These are phyloP conservation scores for Pogonus chalceus DNA, from an alignment of 1,140 invertebrate genomes.

Conservation along the genomic window DNA sequence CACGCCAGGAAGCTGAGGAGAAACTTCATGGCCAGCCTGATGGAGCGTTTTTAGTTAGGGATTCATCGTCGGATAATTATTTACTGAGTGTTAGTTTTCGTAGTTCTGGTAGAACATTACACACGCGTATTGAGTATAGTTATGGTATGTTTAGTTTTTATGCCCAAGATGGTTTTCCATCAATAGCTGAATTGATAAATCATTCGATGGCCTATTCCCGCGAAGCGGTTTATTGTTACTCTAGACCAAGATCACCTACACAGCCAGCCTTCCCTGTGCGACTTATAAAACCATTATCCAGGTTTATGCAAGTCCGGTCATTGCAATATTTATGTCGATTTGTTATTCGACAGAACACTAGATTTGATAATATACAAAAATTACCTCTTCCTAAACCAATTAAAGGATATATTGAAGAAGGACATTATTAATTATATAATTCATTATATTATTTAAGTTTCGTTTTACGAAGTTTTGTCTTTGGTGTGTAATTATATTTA, in stretches of 20 bases:
- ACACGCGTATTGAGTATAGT: slow-evolving; percentile 56
- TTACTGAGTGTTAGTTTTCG: slow-evolving; percentile 62
- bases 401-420: slow-evolving; percentile 52
- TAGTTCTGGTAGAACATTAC: slow-evolving; percentile 60
- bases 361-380: slow-evolving; percentile 60
- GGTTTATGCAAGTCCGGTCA: slow-evolving; percentile 62
- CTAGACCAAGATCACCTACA: slow-evolving; percentile 43
- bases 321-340: slow-evolving; percentile 68
- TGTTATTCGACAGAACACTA: slow-evolving; percentile 61
- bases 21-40: slow-evolving; percentile 56
- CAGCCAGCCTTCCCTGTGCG: slow-evolving; percentile 59
- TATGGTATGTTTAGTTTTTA: slow-evolving; percentile 50
- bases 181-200: slow-evolving; percentile 55
- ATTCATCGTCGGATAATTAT: slow-evolving; percentile 61
- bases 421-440: slow-evolving; percentile 39
- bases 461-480: no score
- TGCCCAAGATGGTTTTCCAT: slow-evolving; percentile 49
- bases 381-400: slow-evolving; percentile 59
- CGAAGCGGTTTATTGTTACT: slow-evolving; percentile 59
- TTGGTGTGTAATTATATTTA: no score
- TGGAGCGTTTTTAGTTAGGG: slow-evolving; percentile 67
- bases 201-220: slow-evolving; percentile 55
- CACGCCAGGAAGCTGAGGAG: slow-evolving; percentile 36
- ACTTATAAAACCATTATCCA: slow-evolving; percentile 65
- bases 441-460: slow-evolving; percentile 51